Percentiles rank a stretch among this genome's conserved stretches.
Evolutionary conservation across 2,797 vertebrate species (phyloP).

Genomic region (Chiroxiphia lanceolata): DNA sequence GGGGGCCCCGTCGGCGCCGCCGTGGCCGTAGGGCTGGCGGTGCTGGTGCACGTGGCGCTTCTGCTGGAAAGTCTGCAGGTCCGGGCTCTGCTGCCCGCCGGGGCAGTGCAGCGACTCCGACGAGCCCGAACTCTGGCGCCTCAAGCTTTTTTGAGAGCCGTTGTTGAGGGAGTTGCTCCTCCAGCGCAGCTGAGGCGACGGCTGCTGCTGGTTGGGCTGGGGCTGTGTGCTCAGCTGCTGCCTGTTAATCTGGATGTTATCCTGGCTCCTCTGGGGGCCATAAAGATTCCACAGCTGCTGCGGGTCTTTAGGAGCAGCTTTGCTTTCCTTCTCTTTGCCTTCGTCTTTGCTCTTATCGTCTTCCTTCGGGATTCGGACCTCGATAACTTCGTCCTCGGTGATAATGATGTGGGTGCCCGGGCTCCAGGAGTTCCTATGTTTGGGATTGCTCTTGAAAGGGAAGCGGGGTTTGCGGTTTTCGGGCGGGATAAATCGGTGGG

Average conservation of each 20-base stretch:
- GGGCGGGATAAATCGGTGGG: constrained; percentile 96
- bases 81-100: constrained; percentile 75
- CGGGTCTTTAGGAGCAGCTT: constrained; percentile 74
- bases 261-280: constrained; percentile 76
- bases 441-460: constrained; percentile 97
- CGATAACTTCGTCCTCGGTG: constrained; percentile 93
- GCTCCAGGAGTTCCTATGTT: constrained; percentile 96
- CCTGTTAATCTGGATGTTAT: constrained; percentile 83
- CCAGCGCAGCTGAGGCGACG: constrained; percentile 73
- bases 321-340: constrained; percentile 74
- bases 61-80: constrained; percentile 80
- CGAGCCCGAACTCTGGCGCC: constrained; percentile 71
- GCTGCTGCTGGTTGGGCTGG: constrained; percentile 70
- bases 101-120: constrained; percentile 59
- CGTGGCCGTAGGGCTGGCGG: constrained; percentile 77
- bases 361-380: constrained; percentile 93
- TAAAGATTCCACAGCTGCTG: constrained; percentile 71
- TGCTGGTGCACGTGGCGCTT: constrained; percentile 79
- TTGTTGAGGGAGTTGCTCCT: constrained; percentile 94
- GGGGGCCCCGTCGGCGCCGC: constrained; percentile 45
- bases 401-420: constrained; percentile 98
- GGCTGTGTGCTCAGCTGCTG: constrained; percentile 76
- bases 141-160: constrained; percentile 75
- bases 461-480: constrained; percentile 97
- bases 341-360: constrained; percentile 79